phyloP scores from a whole-genome alignment of 2,888 invertebrate genomes.

The Rhaphigaster nebulosa region DNA sequence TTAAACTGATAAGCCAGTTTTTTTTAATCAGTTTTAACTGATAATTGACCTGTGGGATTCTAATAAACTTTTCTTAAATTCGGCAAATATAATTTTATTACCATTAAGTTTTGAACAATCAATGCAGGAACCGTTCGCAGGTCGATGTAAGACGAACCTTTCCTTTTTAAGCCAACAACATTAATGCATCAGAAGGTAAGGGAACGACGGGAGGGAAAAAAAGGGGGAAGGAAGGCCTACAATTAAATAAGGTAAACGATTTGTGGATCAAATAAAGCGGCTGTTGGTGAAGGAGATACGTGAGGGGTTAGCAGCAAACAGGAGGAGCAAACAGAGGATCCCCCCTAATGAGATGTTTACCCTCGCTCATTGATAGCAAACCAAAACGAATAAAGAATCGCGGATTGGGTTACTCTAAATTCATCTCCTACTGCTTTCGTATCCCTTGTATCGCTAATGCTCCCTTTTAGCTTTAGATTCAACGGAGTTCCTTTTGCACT shows the following conservation, averaged over 20 bases:
- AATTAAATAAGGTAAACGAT: conserved; percentile 57
- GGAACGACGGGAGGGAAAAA: not conserved
- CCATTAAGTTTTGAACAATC: too few species aligned
- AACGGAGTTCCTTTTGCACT: not conserved
- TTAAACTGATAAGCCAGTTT: too few species aligned
- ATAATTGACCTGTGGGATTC: too few species aligned
- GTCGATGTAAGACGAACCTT: not conserved
- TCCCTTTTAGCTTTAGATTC: conserved; percentile 31
- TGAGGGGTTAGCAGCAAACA: conserved; percentile 47
- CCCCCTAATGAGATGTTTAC: conserved; percentile 44
- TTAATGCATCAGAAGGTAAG: not conserved
- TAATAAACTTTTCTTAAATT: too few species aligned
- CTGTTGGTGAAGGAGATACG: conserved; percentile 47
- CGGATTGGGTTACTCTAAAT: conserved; percentile 57
- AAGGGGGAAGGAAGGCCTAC: not conserved
- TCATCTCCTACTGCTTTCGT: conserved; percentile 38
- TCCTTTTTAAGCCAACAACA: not conserved
- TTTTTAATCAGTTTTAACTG: too few species aligned
- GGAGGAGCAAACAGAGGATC: conserved; percentile 18
- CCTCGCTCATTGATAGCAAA: conserved; percentile 28
- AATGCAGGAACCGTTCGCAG: too few species aligned
- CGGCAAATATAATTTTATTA: too few species aligned
- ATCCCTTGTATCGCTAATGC: conserved; percentile 42
- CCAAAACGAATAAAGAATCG: conserved; percentile 57
- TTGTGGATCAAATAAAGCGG: conserved; percentile 49